Percentiles rank a stretch among this genome's conserved stretches.
These are phyloP conservation scores for Camelus bactrianus DNA, from an alignment of 2,113 vertebrate species.

Conservation along the genomic window DNA sequence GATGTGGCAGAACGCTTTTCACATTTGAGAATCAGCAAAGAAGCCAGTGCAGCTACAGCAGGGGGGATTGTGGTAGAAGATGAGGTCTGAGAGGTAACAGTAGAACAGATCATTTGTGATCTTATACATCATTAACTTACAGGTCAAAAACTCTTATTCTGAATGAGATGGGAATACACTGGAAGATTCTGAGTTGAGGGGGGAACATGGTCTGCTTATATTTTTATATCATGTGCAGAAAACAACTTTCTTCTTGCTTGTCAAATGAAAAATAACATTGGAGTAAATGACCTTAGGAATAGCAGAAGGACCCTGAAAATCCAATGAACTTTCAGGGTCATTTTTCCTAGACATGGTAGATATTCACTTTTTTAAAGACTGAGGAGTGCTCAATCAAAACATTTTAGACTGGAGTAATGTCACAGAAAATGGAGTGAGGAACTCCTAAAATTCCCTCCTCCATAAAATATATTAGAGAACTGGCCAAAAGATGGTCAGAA, in stretches of 20 bases:
- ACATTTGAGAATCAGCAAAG: not conserved
- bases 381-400: not conserved
- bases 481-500: not conserved
- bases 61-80: not conserved
- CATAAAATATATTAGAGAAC: conserved; percentile 16
- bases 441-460: not conserved
- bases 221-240: not conserved
- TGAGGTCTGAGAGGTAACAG: not conserved
- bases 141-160: not conserved
- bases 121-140: not conserved
- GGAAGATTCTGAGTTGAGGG: not conserved
- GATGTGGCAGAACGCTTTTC: not conserved
- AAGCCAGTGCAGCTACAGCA: not conserved
- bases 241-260: not conserved
- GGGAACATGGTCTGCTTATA: not conserved
- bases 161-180: not conserved
- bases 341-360: not conserved
- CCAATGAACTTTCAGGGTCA: not conserved
- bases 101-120: not conserved
- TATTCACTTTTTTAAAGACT: not conserved
- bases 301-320: not conserved
- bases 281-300: not conserved
- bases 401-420: not conserved
- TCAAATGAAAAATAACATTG: not conserved
- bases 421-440: not conserved